Evolutionary conservation across 2,888 invertebrate species (phyloP).

Genomic region (Dysmachus trigonus): DNA sequence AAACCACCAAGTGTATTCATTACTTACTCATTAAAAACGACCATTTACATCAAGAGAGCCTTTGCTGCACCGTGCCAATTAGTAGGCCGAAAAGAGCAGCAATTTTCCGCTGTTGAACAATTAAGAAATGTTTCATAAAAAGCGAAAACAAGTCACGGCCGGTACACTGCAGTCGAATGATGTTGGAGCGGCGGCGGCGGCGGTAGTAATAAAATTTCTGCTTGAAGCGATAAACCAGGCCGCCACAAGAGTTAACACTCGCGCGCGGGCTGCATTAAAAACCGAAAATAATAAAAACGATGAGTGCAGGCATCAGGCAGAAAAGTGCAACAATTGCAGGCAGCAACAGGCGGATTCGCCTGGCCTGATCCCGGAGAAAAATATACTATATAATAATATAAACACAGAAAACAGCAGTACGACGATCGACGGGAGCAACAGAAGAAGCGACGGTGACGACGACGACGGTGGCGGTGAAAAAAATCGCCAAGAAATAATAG

Average conservation of each 20-base stretch:
- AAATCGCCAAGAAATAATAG: conserved; percentile 21
- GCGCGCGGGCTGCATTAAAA: conserved; percentile 29
- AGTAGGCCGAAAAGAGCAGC: background rate
- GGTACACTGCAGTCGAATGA: background rate
- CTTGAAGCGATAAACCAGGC: background rate
- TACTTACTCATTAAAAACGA: background rate
- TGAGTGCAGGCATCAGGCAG: background rate
- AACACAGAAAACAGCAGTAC: background rate
- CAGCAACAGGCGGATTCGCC: background rate
- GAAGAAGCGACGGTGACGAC: background rate
- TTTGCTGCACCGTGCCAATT: background rate
- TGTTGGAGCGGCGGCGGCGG: background rate
- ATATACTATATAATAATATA: too few relatives aligned
- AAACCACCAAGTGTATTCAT: background rate
- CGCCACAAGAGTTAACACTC: conserved; percentile 13
- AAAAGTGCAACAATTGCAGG: background rate
- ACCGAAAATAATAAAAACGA: conserved; percentile 6
- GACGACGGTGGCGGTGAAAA: background rate
- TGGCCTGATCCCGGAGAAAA: background rate
- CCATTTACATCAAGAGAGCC: background rate
- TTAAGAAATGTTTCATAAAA: conserved; percentile 1
- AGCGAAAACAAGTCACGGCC: conserved; percentile 33
- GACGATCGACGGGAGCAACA: background rate
- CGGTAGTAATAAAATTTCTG: conserved; percentile 21
- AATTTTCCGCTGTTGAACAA: background rate